A percentile compares a stretch with the other conserved stretches of the same genome.
Evolutionary conservation across 2,797 vertebrate genomes (phyloP).

Genomic region (Siniperca scherzeri): DNA sequence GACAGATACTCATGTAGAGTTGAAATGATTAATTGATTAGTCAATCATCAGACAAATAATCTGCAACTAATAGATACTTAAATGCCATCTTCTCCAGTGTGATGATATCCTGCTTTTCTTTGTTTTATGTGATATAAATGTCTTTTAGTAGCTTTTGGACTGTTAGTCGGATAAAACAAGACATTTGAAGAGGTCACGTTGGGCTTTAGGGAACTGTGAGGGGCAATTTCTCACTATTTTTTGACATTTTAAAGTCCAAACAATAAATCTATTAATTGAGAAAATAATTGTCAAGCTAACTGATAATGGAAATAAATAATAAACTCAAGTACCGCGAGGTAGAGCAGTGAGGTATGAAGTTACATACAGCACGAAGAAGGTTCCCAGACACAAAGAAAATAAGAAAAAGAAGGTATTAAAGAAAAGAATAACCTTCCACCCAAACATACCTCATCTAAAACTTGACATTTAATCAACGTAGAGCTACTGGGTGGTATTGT

Average conservation of each 20-base stretch:
- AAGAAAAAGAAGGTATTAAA: not conserved
- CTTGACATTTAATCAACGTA: slow-evolving; percentile 20
- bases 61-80: not conserved
- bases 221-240: not conserved
- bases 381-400: not conserved
- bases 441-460: not conserved
- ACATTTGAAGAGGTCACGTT: not conserved
- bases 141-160: not conserved
- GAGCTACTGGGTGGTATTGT: not conserved
- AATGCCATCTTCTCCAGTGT: not conserved
- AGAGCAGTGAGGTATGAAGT: not conserved
- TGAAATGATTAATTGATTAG: not conserved
- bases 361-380: not conserved
- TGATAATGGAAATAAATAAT: not conserved
- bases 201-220: not conserved
- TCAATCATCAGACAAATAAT: not conserved
- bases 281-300: not conserved
- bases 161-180: not conserved
- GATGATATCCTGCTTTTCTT: not conserved
- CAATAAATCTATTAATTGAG: not conserved
- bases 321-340: not conserved
- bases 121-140: not conserved
- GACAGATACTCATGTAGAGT: not conserved
- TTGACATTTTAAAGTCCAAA: not conserved
- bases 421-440: not conserved